A percentile compares a stretch with the other conserved stretches of the same genome.
Conservation (phyloP, 2,888 invertebrate species). For the Arge pagana region DNA sequence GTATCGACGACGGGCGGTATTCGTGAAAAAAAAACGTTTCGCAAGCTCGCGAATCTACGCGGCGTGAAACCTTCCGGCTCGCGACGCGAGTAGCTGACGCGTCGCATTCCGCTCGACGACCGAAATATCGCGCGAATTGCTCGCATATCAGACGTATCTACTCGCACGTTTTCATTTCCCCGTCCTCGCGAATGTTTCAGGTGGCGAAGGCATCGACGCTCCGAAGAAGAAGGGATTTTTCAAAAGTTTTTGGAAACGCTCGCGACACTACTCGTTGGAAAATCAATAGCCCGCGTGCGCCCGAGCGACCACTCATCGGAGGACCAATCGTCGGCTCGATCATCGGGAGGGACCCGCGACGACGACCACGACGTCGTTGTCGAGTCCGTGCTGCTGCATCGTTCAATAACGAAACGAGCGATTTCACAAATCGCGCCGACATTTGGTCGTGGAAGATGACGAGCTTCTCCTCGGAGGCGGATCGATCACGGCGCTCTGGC, state of each 20-base stretch:
- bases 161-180: neutral
- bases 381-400: slow-evolving; percentile 55
- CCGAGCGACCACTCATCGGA: slow-evolving; percentile 46
- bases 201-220: slow-evolving; percentile 69
- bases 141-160: neutral
- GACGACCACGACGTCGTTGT: slow-evolving; percentile 42
- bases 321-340: slow-evolving; percentile 22
- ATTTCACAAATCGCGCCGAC: no score
- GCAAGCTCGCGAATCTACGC: no score
- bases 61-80: no score
- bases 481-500: no score
- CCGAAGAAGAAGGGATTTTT: slow-evolving; percentile 89
- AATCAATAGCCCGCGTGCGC: slow-evolving; percentile 71
- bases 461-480: no score
- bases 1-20: no score
- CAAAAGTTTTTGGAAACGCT: slow-evolving; percentile 87
- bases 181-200: slow-evolving; percentile 57
- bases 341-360: neutral
- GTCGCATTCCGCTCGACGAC: neutral
- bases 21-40: no score
- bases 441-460: no score
- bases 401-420: slow-evolving; percentile 44
- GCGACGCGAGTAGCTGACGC: neutral
- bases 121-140: neutral
- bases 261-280: slow-evolving; percentile 84